These are phyloP conservation scores for Drosophila austrosaltans DNA, from an alignment of 2,888 invertebrate genomes.

Conservation along the genomic window DNA sequence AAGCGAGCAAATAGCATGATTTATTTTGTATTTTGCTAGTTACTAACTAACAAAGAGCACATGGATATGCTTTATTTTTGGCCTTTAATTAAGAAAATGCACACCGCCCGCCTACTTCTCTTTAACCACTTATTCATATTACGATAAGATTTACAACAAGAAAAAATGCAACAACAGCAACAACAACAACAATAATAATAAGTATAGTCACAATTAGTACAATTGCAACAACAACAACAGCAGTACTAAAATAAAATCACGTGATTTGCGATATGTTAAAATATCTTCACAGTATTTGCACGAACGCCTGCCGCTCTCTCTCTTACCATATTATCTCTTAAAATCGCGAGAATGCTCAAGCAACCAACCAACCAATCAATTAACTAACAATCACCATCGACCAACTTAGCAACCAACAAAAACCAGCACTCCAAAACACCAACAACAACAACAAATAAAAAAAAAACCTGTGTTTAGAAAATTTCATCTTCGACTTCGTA, in stretches of 20 bases:
- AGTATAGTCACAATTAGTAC: too few relatives aligned
- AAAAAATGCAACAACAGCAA: slow-evolving; percentile 21
- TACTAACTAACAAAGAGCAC: slow-evolving; percentile 13
- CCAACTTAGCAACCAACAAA: background rate
- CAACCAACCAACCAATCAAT: background rate
- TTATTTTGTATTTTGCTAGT: slow-evolving; percentile 40
- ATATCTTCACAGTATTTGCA: background rate
- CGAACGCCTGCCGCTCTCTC: slow-evolving; percentile 9
- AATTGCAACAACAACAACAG: background rate
- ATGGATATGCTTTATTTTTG: slow-evolving; percentile 46
- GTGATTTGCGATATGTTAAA: background rate
- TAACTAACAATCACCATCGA: background rate
- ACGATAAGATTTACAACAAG: slow-evolving; percentile 40
- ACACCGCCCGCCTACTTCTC: background rate
- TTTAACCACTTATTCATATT: background rate
- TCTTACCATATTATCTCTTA: background rate
- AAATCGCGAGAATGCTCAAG: slow-evolving; percentile 9
- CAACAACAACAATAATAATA: background rate
- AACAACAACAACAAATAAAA: slow-evolving; percentile 27
- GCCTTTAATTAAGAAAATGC: slow-evolving; percentile 61
- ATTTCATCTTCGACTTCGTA: slow-evolving; percentile 65
- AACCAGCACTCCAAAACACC: slow-evolving; percentile 25
- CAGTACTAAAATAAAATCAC: background rate
- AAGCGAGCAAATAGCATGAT: slow-evolving; percentile 63
- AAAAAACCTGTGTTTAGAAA: slow-evolving; percentile 17